Percentiles rank a stretch among this genome's conserved stretches.
phyloP scores from a whole-genome alignment of 2,888 invertebrate genomes.

The Microchrysa polita region DNA sequence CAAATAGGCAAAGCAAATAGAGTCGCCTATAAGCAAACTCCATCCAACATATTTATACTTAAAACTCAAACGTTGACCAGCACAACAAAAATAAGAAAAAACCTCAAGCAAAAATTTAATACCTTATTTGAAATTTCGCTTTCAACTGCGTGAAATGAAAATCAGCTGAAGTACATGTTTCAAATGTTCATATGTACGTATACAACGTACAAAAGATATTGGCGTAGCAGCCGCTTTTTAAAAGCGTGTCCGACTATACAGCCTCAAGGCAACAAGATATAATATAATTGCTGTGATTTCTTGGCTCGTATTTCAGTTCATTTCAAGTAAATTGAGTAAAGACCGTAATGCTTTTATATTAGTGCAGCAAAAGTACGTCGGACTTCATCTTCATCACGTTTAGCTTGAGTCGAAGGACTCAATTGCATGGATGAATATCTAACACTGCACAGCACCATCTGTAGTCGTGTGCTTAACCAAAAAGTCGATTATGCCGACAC shows the following conservation, averaged over 20 bases:
- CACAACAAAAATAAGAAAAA: background rate
- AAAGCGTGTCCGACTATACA: too few species aligned
- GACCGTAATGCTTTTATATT: too few species aligned
- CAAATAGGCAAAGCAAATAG: conserved; percentile 22
- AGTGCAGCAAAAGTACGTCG: too few species aligned
- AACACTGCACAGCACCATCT: too few species aligned
- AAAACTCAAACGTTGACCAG: too few species aligned
- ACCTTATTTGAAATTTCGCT: conserved; percentile 41
- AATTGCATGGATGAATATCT: too few species aligned
- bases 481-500: background rate
- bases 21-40: background rate
- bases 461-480: too few species aligned
- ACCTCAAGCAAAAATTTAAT: background rate
- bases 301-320: conserved; percentile 1
- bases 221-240: background rate
- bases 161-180: conserved; percentile 32
- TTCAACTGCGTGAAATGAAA: conserved; percentile 37
- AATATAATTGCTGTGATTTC: conserved; percentile 7
- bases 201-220: background rate
- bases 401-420: too few species aligned
- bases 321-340: background rate
- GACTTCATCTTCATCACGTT: too few species aligned
- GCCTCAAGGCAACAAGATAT: conserved; percentile 33
- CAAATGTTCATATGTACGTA: too few species aligned
- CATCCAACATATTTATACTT: too few species aligned